Conservation (phyloP, 2,113 vertebrate genomes). For the Amphilophus citrinellus region DNA sequence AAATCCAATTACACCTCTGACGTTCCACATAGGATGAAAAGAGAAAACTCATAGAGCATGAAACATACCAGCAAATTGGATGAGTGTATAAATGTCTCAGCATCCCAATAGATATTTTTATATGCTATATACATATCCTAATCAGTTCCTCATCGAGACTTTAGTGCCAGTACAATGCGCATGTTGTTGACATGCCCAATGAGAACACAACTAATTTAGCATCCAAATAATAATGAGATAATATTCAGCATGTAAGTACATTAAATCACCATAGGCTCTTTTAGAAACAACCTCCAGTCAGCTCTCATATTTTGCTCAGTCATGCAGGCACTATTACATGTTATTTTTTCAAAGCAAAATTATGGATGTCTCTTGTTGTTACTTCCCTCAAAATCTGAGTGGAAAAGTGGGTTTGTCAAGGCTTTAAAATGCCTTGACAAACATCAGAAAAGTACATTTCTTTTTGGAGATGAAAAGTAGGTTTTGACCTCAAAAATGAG, state of each 20-base stretch:
- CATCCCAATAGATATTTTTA: constrained; percentile 33
- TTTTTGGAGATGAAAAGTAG: constrained; percentile 16
- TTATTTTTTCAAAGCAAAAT: constrained; percentile 48
- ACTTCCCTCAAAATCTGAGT: constrained; percentile 10
- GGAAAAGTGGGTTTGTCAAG: constrained; percentile 4
- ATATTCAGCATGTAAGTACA: constrained; percentile 41
- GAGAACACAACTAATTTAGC: constrained; percentile 40
- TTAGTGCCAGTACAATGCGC: constrained; percentile 26
- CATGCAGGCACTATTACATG: constrained; percentile 8
- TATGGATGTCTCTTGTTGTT: constrained; percentile 19
- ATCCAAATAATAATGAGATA: constrained; percentile 51
- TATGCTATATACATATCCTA: constrained; percentile 2
- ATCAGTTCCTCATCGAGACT: constrained; percentile 50
- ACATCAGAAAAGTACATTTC: background rate
- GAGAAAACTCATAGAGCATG: constrained; percentile 58
- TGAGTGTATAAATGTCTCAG: constrained; percentile 55
- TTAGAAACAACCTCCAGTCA: constrained; percentile 17
- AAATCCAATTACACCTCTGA: constrained; percentile 70
- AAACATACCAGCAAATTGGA: constrained; percentile 66
- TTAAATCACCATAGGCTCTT: constrained; percentile 32
- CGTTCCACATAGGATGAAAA: constrained; percentile 66
- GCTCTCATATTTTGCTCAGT: constrained; percentile 45
- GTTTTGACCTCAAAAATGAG: background rate
- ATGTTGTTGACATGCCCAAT: constrained; percentile 26
- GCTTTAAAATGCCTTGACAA: constrained; percentile 1